Evolutionary conservation across 2,888 invertebrate species (phyloP), one percentile per base, ranked within the genome.

Genomic region (Lepidochrysops patricia): DNA sequence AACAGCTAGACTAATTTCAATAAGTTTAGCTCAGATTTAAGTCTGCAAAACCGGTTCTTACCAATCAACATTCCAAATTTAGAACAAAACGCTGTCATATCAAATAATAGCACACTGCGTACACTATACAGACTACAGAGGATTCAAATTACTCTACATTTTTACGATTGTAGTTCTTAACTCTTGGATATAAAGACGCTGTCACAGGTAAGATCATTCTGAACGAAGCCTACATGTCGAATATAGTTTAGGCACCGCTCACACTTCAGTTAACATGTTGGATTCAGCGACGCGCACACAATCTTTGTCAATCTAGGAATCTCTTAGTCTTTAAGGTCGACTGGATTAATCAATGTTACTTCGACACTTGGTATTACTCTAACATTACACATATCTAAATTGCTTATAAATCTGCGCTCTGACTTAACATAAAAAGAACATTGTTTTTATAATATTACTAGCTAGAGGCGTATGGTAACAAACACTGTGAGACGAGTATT

Each of bases 1-100:
- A n/a, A n/a, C n/a, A n/a, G n/a, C n/a, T n/a, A n/a, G n/a, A n/a
- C n/a, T n/a, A n/a, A n/a, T n/a, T n/a, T n/a, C n/a, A n/a, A n/a
- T n/a, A n/a, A 37, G 13, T 29, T 5, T 7, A 29, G 7, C 19
- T 43, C 23, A 43, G 43, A 23, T 23, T 29, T 32, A 15, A 12
- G 32, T 32, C 32, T 15, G n/a, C n/a, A 29, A 29, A 32, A 54
- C 54, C 32, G 15, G 54, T 32, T 27, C 6, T 15, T 4, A 29
- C 15, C 54, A 54, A 54, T 32, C 54, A 54, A 54, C 29, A 54
- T 54, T 29, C 43, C 43, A 0, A 7, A 43, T 43, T 43, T 43
- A 43, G 43, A 23, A 19, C 43, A 43, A 43, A 9, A 23, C 19
- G 19, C 4, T 19, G 43, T 43, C 37, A 2, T 7, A 37, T 37